Evolutionary conservation across 2,113 vertebrate species (phyloP), one percentile per base, ranked within the genome.

Genomic region (Trochalopteron elliotii): DNA sequence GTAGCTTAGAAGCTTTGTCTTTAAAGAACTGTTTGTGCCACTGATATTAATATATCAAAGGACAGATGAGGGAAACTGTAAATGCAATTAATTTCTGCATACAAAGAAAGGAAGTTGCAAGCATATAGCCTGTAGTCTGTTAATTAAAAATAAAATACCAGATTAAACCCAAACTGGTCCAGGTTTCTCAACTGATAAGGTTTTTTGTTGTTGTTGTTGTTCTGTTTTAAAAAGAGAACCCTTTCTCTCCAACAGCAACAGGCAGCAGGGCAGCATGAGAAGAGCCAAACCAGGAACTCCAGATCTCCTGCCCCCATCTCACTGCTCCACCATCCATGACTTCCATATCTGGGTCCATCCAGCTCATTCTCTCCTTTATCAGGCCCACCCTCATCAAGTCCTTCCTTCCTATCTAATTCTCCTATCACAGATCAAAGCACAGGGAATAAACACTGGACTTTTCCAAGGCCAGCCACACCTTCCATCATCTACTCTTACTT

Each of bases 1-100:
- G 92, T 45, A 85, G 85, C 96, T 97, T 94, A 96, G 95, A 96
- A 94, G 94, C 93, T 95, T 90, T 81, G 76, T 75, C 86, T 93
- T 93, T 96, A 94, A 96, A 96, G 93, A 93, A 78, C 52, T 86
- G 63, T 28, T 93, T 65, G 64, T 84, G 76, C 79, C 92, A 89
- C 21, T 81, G 82, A 95, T 5, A 21, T 71, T 70, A 57, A 70
- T 86, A 83, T 91, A 95, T 91, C 88, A 96, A 94, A 96, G 94
- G 80, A 44, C 47, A 83, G 79, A 76, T 28, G 40, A 96, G 72
- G 85, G 89, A 96, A 96, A 56, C 80, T 64, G 83, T 81, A 96
- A 86, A 90, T 87, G 81, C 91, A 88, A 94, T 81, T 94, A 90
- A 90, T 86, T 92, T 92, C 57, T 90, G 82, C 72, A 83, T 71